Evolutionary conservation across 2,113 vertebrate species (phyloP).

Genomic region (Sorex fumeus): DNA sequence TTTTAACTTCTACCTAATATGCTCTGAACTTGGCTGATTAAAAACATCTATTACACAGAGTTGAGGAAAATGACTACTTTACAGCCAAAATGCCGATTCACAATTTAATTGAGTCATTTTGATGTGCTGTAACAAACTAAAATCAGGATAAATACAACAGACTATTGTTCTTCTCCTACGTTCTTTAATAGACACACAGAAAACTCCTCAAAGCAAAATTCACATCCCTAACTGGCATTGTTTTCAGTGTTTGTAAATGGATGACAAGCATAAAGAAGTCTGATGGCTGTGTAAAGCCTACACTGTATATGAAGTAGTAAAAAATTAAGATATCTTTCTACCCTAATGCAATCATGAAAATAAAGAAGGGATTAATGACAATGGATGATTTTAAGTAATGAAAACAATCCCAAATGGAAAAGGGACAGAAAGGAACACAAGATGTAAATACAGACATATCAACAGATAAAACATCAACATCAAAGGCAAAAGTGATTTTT

Average conservation of each 20-base stretch:
- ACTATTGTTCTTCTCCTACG: too few species aligned
- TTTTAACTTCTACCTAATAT: conserved; percentile 27
- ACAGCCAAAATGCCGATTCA: too few species aligned
- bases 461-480: conserved; percentile 40
- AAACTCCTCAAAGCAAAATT: conserved; percentile 7
- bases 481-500: not conserved
- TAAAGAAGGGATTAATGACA: not conserved
- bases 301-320: not conserved
- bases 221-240: not conserved
- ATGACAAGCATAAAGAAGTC: not conserved
- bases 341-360: not conserved
- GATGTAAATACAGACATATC: conserved; percentile 11
- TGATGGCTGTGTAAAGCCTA: not conserved
- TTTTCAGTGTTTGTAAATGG: conserved; percentile 26
- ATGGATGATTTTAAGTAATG: conserved; percentile 2
- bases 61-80: too few species aligned
- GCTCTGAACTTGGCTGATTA: too few species aligned
- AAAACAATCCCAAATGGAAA: conserved; percentile 36
- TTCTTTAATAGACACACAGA: not conserved
- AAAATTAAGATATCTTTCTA: not conserved
- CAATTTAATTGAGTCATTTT: too few species aligned
- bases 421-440: not conserved
- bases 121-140: too few species aligned
- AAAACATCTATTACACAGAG: too few species aligned
- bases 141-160: too few species aligned